These are phyloP conservation scores for Pogonophryne albipinna DNA, from an alignment of 2,797 vertebrate genomes.

Conservation along the genomic window DNA sequence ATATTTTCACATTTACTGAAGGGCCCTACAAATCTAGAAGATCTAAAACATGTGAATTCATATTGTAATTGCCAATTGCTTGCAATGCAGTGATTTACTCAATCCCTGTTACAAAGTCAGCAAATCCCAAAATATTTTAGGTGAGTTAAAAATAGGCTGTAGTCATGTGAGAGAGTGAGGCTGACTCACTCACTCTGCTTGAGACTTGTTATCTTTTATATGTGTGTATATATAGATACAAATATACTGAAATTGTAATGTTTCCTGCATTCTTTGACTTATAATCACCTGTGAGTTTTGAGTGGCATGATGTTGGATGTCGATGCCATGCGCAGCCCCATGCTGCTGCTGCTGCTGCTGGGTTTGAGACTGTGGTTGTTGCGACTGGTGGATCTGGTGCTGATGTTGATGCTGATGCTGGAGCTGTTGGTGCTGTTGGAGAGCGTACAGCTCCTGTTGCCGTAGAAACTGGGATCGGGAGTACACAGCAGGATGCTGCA, in stretches of 20 bases:
- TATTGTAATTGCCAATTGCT: constrained; percentile 19
- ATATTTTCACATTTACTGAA: constrained; percentile 9
- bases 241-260: background rate
- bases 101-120: constrained; percentile 37
- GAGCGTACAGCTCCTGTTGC: constrained; percentile 95
- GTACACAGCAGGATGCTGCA: constrained; percentile 96
- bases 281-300: constrained; percentile 83
- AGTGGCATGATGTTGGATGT: constrained; percentile 80
- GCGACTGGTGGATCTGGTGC: constrained; percentile 84
- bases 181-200: constrained; percentile 47
- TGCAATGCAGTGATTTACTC: constrained; percentile 12
- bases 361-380: constrained; percentile 85
- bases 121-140: constrained; percentile 31
- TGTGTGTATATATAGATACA: background rate
- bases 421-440: constrained; percentile 92
- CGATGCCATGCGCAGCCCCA: constrained; percentile 74
- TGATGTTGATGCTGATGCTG: constrained; percentile 86
- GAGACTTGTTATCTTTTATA: background rate
- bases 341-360: constrained; percentile 73
- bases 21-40: background rate
- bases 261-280: background rate
- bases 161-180: constrained; percentile 48
- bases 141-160: constrained; percentile 53
- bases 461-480: constrained; percentile 95
- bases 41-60: constrained; percentile 12